Conservation (phyloP, 92 coral and sea anemone species). For the Palythoa grandiflora region DNA sequence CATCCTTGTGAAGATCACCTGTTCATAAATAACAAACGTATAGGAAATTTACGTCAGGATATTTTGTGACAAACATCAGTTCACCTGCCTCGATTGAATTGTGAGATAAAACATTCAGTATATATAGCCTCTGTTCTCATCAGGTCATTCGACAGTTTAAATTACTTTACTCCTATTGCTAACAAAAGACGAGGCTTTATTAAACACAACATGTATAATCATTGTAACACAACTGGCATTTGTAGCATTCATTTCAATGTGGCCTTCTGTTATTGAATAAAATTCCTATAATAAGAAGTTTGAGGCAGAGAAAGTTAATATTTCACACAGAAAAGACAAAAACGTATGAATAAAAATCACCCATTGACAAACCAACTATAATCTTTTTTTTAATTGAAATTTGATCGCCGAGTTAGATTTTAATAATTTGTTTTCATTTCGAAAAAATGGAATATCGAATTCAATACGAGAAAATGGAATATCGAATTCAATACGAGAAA, state of each 20-base stretch:
- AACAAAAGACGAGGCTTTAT: constrained; percentile 15
- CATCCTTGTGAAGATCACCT: constrained; percentile 23
- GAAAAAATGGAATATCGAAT: background rate
- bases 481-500: background rate
- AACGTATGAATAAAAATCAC: background rate
- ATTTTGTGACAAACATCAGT: constrained; percentile 24
- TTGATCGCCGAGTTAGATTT: constrained; percentile 23
- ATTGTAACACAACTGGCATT: background rate
- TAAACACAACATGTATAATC: constrained; percentile 24
- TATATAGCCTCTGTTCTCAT: background rate
- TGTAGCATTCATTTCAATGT: background rate
- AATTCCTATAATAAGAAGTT: background rate
- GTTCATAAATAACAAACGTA: constrained; percentile 25
- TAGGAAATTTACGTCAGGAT: constrained; percentile 12
- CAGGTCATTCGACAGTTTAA: constrained; percentile 35
- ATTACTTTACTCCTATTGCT: background rate
- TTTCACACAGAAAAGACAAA: background rate
- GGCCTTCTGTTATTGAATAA: constrained; percentile 1
- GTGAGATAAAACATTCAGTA: constrained; percentile 12
- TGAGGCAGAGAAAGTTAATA: background rate
- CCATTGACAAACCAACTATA: background rate
- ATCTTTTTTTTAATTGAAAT: constrained; percentile 3
- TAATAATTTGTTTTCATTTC: constrained; percentile 13
- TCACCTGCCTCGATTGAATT: constrained; percentile 39
- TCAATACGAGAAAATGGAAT: background rate